Evolutionary conservation across 2,797 vertebrate species (phyloP).

Genomic region (Artibeus lituratus): DNA sequence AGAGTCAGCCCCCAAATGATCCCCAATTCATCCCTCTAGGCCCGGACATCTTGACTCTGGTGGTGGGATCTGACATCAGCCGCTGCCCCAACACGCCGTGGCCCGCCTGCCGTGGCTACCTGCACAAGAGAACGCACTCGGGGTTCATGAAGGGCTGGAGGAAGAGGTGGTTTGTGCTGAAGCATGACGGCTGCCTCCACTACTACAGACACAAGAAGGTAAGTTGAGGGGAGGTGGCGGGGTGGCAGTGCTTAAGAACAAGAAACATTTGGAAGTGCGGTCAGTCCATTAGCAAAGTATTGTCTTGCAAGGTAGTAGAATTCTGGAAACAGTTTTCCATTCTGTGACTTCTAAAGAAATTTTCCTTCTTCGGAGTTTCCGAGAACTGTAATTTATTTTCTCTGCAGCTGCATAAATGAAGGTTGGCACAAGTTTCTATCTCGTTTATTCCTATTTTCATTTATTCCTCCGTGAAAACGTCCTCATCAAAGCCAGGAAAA

Average conservation of each 20-base stretch:
- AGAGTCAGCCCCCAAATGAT: background rate
- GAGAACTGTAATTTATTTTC: constrained; percentile 11
- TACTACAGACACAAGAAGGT: constrained; percentile 95
- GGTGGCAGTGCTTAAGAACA: background rate
- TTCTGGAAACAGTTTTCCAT: background rate
- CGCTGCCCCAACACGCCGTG: constrained; percentile 88
- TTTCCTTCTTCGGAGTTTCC: constrained; percentile 17
- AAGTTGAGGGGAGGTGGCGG: constrained; percentile 49
- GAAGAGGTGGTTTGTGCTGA: constrained; percentile 94
- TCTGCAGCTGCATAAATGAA: constrained; percentile 26
- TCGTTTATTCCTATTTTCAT: constrained; percentile 31
- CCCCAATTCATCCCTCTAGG: constrained; percentile 79
- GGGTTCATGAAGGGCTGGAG: constrained; percentile 92
- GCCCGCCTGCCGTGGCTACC: constrained; percentile 90
- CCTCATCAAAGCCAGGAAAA: constrained; percentile 40
- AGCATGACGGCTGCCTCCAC: constrained; percentile 89
- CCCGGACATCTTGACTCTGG: constrained; percentile 89
- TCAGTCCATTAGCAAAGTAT: background rate
- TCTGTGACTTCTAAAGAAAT: background rate
- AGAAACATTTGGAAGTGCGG: background rate
- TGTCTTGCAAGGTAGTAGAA: background rate
- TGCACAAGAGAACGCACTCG: constrained; percentile 92
- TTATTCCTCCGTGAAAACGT: constrained; percentile 24
- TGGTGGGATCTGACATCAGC: constrained; percentile 93
- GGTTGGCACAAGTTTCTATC: constrained; percentile 26